Evolutionary conservation across 2,797 vertebrate genomes (phyloP).

Genomic region (Sciurus carolinensis): DNA sequence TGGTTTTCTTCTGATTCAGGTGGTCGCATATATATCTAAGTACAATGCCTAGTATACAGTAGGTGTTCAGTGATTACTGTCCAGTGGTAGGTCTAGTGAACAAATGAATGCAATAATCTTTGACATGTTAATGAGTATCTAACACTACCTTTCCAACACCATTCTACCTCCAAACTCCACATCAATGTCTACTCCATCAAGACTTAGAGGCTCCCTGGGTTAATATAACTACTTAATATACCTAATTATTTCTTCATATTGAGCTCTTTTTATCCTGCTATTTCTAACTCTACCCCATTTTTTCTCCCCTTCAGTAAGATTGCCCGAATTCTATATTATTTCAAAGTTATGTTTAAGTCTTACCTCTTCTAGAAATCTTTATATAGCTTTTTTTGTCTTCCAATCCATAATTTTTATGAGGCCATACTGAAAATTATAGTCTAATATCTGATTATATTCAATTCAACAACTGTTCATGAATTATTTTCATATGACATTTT

Average conservation of each 20-base stretch:
- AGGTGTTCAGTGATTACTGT: not conserved
- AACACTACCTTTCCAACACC: not conserved
- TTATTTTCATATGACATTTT: not conserved
- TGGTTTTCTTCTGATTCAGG: not conserved
- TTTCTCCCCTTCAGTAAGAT: not conserved
- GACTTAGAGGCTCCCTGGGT: not conserved
- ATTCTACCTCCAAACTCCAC: not conserved
- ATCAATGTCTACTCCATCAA: not conserved
- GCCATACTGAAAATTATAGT: not conserved
- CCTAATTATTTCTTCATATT: not conserved
- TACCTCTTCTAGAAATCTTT: not conserved
- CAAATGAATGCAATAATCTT: not conserved
- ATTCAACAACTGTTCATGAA: not conserved
- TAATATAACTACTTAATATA: not conserved
- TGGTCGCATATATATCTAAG: not conserved
- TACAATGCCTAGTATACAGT: not conserved
- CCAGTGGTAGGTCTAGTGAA: too few species aligned
- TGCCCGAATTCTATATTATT: not conserved
- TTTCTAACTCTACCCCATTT: not conserved
- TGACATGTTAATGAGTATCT: not conserved
- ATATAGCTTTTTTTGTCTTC: not conserved
- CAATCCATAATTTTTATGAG: not conserved
- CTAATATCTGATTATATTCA: not conserved
- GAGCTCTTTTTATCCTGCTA: not conserved
- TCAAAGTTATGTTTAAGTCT: not conserved